Conservation (phyloP, 2,888 invertebrate species). For the Cecidostiba fungosa region DNA sequence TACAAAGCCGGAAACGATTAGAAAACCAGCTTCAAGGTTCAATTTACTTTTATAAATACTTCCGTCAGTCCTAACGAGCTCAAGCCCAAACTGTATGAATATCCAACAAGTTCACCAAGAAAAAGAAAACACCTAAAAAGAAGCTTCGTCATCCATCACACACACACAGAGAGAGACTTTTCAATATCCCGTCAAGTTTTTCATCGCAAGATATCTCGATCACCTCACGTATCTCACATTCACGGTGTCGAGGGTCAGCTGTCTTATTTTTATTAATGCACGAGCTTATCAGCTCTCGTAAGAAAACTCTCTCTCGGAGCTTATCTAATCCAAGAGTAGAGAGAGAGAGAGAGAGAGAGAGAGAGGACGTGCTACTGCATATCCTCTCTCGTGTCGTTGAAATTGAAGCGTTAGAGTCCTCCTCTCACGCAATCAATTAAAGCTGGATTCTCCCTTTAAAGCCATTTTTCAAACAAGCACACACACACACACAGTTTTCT, state of each 20-base stretch:
- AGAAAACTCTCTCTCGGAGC: background rate
- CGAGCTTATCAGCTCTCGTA: background rate
- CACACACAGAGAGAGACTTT: background rate
- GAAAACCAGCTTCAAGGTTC: background rate
- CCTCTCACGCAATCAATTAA: constrained; percentile 41
- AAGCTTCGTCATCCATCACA: background rate
- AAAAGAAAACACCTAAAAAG: background rate
- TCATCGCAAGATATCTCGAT: background rate
- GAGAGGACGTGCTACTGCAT: background rate
- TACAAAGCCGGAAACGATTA: background rate
- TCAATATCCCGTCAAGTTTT: constrained; percentile 13
- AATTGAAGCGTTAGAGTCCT: background rate
- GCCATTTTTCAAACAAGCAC: constrained; percentile 16
- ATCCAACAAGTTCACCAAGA: background rate
- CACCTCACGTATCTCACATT: background rate
- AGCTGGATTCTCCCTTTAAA: constrained; percentile 12
- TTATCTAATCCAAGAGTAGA: background rate
- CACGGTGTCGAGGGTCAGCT: background rate
- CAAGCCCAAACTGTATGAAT: background rate
- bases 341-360: background rate
- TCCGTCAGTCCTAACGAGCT: constrained; percentile 8
- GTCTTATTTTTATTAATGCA: constrained; percentile 10
- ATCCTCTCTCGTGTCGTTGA: background rate
- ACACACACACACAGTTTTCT: background rate
- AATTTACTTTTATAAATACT: background rate